A percentile compares a stretch with the other conserved stretches of the same genome.
Conservation (phyloP, 1,140 invertebrate genomes). For the Luehdorfia chinensis region DNA sequence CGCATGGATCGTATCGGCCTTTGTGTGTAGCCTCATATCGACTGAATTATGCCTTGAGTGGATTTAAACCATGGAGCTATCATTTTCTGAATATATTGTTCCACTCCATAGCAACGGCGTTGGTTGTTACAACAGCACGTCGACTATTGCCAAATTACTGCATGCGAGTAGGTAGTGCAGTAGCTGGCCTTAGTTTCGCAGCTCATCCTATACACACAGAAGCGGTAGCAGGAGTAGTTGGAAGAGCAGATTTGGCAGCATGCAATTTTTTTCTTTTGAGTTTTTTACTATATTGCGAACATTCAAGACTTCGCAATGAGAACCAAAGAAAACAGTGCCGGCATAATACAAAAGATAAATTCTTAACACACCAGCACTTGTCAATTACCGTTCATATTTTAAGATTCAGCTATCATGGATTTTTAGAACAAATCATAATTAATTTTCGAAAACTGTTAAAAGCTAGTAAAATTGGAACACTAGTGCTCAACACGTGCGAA, state of each 20-base stretch:
- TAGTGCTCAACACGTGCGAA: conserved; percentile 58
- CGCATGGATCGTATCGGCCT: conserved; percentile 95
- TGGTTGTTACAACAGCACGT: conserved; percentile 86
- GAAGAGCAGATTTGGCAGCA: conserved; percentile 94
- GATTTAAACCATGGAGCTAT: conserved; percentile 93
- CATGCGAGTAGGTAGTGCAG: conserved; percentile 81
- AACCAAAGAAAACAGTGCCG: conserved; percentile 46
- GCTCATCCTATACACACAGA: conserved; percentile 98
- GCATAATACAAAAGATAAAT: conserved; percentile 45
- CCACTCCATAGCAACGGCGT: conserved; percentile 87
- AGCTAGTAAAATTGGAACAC: conserved; percentile 54
- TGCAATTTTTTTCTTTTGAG: conserved; percentile 94
- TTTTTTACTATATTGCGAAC: conserved; percentile 88
- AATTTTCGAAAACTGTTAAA: conserved; percentile 60
- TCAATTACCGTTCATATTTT: conserved; percentile 45
- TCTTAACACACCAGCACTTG: conserved; percentile 36
- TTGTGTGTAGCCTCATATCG: conserved; percentile 95
- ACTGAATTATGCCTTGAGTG: conserved; percentile 92
- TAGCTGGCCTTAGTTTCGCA: conserved; percentile 93
- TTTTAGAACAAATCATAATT: conserved; percentile 61
- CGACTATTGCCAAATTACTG: conserved; percentile 80
- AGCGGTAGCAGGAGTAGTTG: conserved; percentile 97
- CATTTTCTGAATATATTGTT: conserved; percentile 94
- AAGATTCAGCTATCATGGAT: conserved; percentile 59
- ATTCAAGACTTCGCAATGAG: conserved; percentile 79